Percentiles rank a stretch among this genome's conserved stretches.
These are phyloP conservation scores for Daboia siamensis DNA, from an alignment of 2,113 vertebrate species.

Conservation along the genomic window DNA sequence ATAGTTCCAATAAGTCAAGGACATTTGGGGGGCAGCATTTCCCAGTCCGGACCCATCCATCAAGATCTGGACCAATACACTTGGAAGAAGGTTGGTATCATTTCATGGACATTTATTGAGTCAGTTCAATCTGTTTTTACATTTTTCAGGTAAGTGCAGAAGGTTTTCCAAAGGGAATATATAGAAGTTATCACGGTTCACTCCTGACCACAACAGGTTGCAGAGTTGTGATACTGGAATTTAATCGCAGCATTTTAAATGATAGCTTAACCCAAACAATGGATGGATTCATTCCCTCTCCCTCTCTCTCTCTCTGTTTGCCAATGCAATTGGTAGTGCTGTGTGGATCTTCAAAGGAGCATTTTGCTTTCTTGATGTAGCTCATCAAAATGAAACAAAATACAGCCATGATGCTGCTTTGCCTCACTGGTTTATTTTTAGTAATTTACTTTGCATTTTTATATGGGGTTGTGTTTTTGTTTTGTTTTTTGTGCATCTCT, in stretches of 20 bases:
- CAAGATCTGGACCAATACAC: background rate
- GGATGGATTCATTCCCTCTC: background rate
- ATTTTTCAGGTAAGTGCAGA: background rate
- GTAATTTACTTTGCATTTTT: background rate
- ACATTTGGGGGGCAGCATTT: background rate
- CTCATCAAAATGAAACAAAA: background rate
- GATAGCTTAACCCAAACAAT: background rate
- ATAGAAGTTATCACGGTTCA: background rate
- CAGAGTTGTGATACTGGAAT: background rate
- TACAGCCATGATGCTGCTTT: background rate
- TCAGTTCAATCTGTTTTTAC: background rate
- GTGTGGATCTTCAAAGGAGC: background rate
- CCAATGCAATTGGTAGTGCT: background rate
- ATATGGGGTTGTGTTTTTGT: background rate
- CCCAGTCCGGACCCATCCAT: background rate
- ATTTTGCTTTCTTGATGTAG: background rate
- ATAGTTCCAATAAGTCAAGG: background rate
- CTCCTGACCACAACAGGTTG: background rate
- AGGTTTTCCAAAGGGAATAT: background rate
- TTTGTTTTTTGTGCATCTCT: background rate
- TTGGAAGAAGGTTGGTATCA: background rate
- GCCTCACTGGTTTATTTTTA: background rate
- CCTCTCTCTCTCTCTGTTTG: background rate
- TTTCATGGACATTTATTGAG: background rate
- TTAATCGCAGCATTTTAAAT: background rate